Base-by-base conservation (phyloP, 2,888 invertebrate species). In the Sarcophaga carnaria region DNA sequence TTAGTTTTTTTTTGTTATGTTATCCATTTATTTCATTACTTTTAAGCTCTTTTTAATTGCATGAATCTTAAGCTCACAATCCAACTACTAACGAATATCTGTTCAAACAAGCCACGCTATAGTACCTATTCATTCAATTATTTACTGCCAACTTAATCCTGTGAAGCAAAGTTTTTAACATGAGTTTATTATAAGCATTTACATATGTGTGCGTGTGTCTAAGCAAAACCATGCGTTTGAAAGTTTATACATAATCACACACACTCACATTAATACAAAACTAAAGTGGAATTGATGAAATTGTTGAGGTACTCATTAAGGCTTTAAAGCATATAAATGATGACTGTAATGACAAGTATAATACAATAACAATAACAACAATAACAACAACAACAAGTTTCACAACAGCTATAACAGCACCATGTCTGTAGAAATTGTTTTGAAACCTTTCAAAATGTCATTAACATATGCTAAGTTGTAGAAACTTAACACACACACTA, bases 401-500 rank as follows among this genome's bases (percentile, higher is more conserved):
- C 59, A 20, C 37, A 17, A 59, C 67, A 71, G 11, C 54, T 59
- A 74, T 37, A 37, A 37, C 20, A 54, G 22, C 45, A 64, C 47
- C 59, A 49, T 25, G 49, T 14, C 64, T 17, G 64, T 71, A 66
- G 54, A 17, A 54, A 12, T 54, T 17, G 12, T 17, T 54, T 54
- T 54, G 83, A 74, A 86, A 75, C 47, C 83, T 80, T 83, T 83
- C 80, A 80, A 84, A 87, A 79, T 87, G 81, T 64, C 87, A 87
- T 87, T 87, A 87, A 87, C 87, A 84, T 84, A 87, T 82, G 87
- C 59, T 84, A 84, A 79, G 75, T 84, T 82, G 71, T 76, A 79
- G 60, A 70, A 59, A 62, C 47, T 37, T 59, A 59, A 75, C 64
- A 77, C 72, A 79, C 64, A 11, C 14, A 4, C 10, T 37, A n/a